Evolutionary conservation across 2,113 vertebrate genomes (phyloP), one percentile per base, ranked within the genome.

Genomic region (Hypanus sabinus): DNA sequence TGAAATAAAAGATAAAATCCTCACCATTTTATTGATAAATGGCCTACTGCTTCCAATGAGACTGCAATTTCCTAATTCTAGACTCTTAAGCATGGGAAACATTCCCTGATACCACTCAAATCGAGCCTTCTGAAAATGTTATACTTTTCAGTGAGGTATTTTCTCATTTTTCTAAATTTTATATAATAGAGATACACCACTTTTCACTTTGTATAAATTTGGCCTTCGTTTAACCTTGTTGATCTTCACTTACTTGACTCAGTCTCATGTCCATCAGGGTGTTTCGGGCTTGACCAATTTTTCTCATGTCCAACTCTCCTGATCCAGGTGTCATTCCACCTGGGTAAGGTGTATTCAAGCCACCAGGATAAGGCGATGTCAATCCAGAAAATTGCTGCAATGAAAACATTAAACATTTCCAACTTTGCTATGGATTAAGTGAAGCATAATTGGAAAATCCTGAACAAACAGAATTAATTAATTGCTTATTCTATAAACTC

Each of bases 211-310:
- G 24, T 33, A 90, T 65, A 33, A 14, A 90, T 20, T 36, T 68
- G 6, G 85, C 60, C 33, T 60, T 30, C 12, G 24, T 46, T 38
- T 27, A 73, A 46, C 68, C 22, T 46, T 46, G 73, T 46, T 71
- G 91, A 22, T 24, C 3, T 27, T 22, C 27, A 11, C 65, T 94
- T 95, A 99, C 99, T 98, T 99, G 99, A 95, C 99, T 99, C 55
- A 99, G 97, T 95, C 99, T 97, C 99, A 99, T 99, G 94, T 99
- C 99, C 99, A 99, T 99, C 94, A 99, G 96, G 0, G 99, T 99
- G 95, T 99, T 99, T 94, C 99, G 98, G 88, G 99, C 99, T 95
- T 99, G 99, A 55, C 99, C 99, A 60, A 99, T 99, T 96, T 99
- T 99, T 95, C 99, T 98, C 99, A 99, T 99, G 95, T 99, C 99